Base-by-base conservation (phyloP, 2,113 vertebrate genomes). In the Alexandromys fortis region DNA sequence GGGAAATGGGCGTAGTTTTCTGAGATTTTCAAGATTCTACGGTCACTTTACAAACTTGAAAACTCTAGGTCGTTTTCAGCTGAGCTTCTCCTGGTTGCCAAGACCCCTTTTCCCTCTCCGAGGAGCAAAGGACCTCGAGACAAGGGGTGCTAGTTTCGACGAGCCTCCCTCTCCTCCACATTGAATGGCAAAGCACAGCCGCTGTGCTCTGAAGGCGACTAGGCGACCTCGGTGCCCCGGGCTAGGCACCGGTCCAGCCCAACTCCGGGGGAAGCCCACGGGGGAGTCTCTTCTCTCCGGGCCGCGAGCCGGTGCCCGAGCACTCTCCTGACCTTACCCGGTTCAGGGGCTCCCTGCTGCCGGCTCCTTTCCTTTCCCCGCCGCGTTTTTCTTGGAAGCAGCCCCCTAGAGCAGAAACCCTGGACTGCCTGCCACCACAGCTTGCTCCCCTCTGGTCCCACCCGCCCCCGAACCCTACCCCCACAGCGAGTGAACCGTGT, bases 361-460 rank as follows among this genome's bases (percentile, higher is more conserved):
- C 12, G 17, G 63, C 24, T 88, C 28, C 67, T 4, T 24, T 14
- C 78, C 73, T 2, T 17, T 63, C 76, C 70, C 0, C 2, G 91
- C 19, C n/a, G 81, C 33, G 12, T 81, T 86, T 33, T 65, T 58
- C 65, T 55, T 26, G 76, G 86, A 96, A 86, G n/a, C 78, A 52
- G 61, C 67, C 61, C 67, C 61, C 49, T 21, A 8, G 6, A 14
- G 94, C 89, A 92, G 89, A 94, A 58, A 73, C 49, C 52, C 89
- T 21, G 17, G 38, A 22, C 42, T 49, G 87, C 42, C 47, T 49
- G 87, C 42, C 92, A 42, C 90, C 88, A 90, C 95, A 58, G 19
- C 76, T 92, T 13, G 19, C 65, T 86, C 55, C 91, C 70, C 26
- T 67, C 94, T 97, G 94, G 82, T 78, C 79, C 28, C 77, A 96